A percentile compares a stretch with the other conserved stretches of the same genome.
Conservation (phyloP, 2,888 invertebrate genomes). For the Drosophila aldrichi region DNA sequence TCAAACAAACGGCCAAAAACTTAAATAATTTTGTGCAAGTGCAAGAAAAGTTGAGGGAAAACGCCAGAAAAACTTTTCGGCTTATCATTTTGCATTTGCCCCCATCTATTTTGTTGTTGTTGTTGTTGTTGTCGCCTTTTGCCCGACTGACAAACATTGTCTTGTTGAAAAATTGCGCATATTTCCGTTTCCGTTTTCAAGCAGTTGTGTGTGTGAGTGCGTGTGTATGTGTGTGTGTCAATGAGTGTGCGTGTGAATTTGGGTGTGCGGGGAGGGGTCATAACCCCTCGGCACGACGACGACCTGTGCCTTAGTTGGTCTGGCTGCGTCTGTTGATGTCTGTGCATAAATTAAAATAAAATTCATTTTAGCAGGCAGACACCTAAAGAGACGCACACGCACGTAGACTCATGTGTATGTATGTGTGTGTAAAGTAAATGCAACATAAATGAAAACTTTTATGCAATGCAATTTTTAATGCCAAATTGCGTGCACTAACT, state of each 20-base stretch:
- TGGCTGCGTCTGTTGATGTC: constrained; percentile 46
- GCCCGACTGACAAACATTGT: constrained; percentile 67
- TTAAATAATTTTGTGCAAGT: constrained; percentile 69
- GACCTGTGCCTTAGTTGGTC: constrained; percentile 60
- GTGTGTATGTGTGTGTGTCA: constrained; percentile 28
- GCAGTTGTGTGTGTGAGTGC: constrained; percentile 21
- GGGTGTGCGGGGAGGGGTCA: not conserved
- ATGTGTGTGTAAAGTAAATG: constrained; percentile 39
- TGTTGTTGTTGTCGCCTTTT: constrained; percentile 34
- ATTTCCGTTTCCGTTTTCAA: constrained; percentile 74
- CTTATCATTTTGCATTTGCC: constrained; percentile 54
- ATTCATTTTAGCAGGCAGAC: constrained; percentile 51
- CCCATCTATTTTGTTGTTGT: not conserved
- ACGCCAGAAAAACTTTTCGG: constrained; percentile 55
- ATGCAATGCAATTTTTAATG: constrained; percentile 62
- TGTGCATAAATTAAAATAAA: constrained; percentile 76
- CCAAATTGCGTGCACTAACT: constrained; percentile 15
- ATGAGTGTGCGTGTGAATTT: constrained; percentile 28
- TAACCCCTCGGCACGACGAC: constrained; percentile 10
- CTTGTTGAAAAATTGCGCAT: constrained; percentile 80
- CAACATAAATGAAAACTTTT: constrained; percentile 65
- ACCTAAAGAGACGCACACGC: constrained; percentile 7
- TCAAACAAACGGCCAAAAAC: constrained; percentile 69
- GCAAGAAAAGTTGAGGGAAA: constrained; percentile 59
- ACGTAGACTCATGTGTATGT: constrained; percentile 12